Conservation (phyloP, 2,888 invertebrate species). For the Bimastos eiseni region DNA sequence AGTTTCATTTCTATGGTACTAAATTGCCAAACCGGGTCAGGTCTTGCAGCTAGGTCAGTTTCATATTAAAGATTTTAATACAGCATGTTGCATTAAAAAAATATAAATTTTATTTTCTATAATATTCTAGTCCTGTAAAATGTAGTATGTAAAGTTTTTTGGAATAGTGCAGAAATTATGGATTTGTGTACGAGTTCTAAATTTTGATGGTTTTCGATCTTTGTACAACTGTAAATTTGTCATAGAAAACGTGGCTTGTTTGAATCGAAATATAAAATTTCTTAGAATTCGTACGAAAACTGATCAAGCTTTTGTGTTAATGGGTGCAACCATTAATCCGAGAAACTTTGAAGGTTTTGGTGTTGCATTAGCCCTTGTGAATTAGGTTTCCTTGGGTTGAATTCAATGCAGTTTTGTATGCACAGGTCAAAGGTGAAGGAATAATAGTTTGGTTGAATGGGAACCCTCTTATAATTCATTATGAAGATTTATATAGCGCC, state of each 20-base stretch:
- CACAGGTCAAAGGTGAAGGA: no score
- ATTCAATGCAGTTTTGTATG: no score
- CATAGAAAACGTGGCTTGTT: background rate
- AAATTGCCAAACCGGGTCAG: background rate
- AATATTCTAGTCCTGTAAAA: background rate
- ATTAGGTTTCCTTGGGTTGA: no score
- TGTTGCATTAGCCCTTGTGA: no score
- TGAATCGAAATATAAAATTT: no score
- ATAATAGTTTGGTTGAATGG: no score
- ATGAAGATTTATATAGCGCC: no score
- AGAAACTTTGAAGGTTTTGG: background rate
- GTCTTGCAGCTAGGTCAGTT: no score
- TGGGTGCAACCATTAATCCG: background rate
- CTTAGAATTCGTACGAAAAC: background rate
- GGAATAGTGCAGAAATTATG: background rate
- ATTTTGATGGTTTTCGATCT: background rate
- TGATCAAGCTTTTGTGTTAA: background rate
- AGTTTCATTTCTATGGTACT: background rate
- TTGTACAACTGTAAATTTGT: background rate
- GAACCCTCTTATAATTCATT: no score
- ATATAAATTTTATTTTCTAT: background rate
- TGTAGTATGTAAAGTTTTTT: no score
- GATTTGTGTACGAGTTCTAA: background rate
- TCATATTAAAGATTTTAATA: background rate
- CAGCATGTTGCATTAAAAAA: background rate